Evolutionary conservation across 1,140 invertebrate genomes (phyloP).

Genomic region (Drosophila asahinai): DNA sequence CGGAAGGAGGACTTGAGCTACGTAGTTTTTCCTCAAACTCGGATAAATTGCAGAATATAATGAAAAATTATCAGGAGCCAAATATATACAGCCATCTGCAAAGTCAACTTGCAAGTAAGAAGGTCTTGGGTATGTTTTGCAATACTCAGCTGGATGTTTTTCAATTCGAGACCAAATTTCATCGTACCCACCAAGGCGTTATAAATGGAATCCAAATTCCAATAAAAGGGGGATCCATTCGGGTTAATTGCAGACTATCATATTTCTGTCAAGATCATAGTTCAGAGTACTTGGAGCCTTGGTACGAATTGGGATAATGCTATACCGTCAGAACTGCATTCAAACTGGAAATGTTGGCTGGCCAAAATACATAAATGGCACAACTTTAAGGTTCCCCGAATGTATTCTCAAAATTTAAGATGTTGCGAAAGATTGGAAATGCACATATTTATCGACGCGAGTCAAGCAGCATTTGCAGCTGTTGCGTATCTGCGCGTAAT

Average conservation of each 20-base stretch:
- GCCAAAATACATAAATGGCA: no score
- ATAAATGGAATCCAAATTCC: background rate
- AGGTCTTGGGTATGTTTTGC: background rate
- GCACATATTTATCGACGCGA: background rate
- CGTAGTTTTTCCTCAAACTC: conserved; percentile 11
- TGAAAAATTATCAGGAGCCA: background rate
- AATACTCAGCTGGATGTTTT: background rate
- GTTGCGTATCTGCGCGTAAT: background rate
- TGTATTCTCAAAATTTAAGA: no score
- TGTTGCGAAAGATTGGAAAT: no score
- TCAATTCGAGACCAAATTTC: background rate
- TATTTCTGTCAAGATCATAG: no score
- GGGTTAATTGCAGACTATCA: no score
- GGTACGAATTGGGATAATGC: no score
- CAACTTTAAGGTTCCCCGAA: no score
- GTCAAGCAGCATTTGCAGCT: background rate
- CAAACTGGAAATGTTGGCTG: no score
- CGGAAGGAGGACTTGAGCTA: background rate
- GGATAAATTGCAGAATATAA: background rate
- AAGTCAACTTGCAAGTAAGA: background rate
- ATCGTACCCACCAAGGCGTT: background rate
- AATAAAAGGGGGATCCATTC: no score
- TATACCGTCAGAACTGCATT: no score
- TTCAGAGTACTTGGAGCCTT: no score
- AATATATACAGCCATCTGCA: background rate